phyloP scores from a whole-genome alignment of 2,113 vertebrate species.

The Prolemur simus region DNA sequence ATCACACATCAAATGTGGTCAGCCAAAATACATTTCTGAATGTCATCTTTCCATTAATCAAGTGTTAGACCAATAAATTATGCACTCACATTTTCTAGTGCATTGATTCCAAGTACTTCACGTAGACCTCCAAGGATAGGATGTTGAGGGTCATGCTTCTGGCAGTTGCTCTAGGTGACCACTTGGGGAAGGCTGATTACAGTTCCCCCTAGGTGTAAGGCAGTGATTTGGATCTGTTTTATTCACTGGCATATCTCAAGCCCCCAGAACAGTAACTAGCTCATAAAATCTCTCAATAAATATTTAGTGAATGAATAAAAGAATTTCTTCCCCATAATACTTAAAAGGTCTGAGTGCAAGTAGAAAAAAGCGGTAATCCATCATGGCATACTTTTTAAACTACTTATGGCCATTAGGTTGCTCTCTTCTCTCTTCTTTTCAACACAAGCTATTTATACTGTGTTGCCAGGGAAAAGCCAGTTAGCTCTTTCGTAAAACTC shows the following conservation, averaged over 20 bases:
- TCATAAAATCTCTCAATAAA: not conserved
- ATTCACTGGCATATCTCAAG: not conserved
- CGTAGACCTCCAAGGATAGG: not conserved
- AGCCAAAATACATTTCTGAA: not conserved
- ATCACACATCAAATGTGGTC: not conserved
- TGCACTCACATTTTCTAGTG: not conserved
- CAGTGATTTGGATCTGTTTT: not conserved
- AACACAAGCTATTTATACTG: not conserved
- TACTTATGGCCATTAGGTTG: not conserved
- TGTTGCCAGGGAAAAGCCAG: not conserved
- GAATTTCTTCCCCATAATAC: not conserved
- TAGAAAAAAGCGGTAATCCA: not conserved
- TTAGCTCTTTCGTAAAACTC: not conserved
- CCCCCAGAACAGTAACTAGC: not conserved
- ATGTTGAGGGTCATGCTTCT: not conserved
- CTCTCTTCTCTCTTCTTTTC: not conserved
- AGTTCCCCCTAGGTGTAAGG: not conserved
- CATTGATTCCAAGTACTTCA: not conserved
- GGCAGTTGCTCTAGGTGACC: not conserved
- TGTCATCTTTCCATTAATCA: slow-evolving; percentile 6
- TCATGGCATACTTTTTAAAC: not conserved
- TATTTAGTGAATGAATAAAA: not conserved
- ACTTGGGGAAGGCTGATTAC: not conserved
- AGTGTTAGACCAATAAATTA: not conserved
- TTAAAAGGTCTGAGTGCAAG: not conserved